A percentile compares a stretch with the other conserved stretches of the same genome.
phyloP scores from a whole-genome alignment of 2,888 invertebrate species.

The Eupithecia insigniata region DNA sequence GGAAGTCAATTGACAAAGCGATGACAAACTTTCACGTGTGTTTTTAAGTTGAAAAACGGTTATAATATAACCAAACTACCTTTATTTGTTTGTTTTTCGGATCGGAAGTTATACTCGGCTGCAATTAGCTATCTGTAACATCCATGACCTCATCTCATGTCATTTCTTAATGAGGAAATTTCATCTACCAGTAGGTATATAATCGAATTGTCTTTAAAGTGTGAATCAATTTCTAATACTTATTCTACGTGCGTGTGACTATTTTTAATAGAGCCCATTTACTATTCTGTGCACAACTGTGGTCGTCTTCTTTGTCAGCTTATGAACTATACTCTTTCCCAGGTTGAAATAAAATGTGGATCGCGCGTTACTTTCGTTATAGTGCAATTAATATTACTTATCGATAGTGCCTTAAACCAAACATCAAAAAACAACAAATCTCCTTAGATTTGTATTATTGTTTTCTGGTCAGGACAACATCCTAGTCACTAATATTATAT shows the following conservation, averaged over 20 bases:
- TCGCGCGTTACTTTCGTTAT: neutral
- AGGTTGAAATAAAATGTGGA: neutral
- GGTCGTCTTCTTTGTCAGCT: constrained; percentile 25
- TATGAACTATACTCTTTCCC: constrained; percentile 12
- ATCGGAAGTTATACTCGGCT: neutral
- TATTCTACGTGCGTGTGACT: neutral
- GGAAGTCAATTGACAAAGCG: constrained; percentile 12
- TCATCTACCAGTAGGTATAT: neutral
- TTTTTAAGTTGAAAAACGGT: neutral
- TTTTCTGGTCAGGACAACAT: neutral
- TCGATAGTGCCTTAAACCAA: neutral
- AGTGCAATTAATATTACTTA: neutral
- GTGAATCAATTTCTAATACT: neutral
- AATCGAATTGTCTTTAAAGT: no score
- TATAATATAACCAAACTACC: neutral
- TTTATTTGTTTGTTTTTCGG: neutral
- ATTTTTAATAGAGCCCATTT: constrained; percentile 16
- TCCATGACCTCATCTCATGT: neutral
- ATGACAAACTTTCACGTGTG: constrained; percentile 6
- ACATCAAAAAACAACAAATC: no score
- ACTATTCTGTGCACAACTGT: constrained; percentile 29
- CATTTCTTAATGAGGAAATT: neutral
- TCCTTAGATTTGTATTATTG: neutral
- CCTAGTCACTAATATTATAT: neutral
- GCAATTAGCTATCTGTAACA: neutral